Conservation (phyloP, 2,888 invertebrate genomes). For the Stenchaetothrips biformis region DNA sequence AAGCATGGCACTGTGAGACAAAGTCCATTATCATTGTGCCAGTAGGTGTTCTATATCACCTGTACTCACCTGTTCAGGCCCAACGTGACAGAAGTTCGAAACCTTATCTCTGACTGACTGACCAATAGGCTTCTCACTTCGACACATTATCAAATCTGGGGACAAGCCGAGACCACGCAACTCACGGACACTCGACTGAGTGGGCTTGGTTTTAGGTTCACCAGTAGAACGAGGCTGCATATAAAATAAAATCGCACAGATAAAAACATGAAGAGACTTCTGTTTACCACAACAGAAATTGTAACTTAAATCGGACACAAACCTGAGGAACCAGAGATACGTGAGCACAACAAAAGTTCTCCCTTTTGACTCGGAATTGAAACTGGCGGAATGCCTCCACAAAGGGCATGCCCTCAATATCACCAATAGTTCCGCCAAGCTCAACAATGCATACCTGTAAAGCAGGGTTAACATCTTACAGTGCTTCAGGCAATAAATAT, state of each 20-base stretch:
- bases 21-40: not conserved
- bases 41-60: conserved; percentile 32
- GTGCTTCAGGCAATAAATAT: not conserved
- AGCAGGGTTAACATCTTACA: not conserved
- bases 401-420: conserved; percentile 99
- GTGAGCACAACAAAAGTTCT: conserved; percentile 95
- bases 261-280: conserved; percentile 1
- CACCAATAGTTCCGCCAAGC: conserved; percentile 96
- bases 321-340: conserved; percentile 94
- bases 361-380: conserved; percentile 85
- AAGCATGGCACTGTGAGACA: not conserved
- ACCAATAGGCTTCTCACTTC: conserved; percentile 77
- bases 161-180: conserved; percentile 87
- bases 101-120: conserved; percentile 85
- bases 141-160: conserved; percentile 91
- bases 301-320: not conserved
- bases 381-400: conserved; percentile 98
- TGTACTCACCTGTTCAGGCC: conserved; percentile 72
- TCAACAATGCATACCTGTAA: conserved; percentile 79
- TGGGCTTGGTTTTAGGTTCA: conserved; percentile 98
- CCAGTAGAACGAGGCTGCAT: conserved; percentile 78
- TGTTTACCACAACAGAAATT: conserved; percentile 19
- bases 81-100: conserved; percentile 94
- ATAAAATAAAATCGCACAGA: conserved; percentile 1
- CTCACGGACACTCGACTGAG: conserved; percentile 93